Base-by-base conservation (phyloP, 2,888 invertebrate species). In the Himalopsyche tibetana region DNA sequence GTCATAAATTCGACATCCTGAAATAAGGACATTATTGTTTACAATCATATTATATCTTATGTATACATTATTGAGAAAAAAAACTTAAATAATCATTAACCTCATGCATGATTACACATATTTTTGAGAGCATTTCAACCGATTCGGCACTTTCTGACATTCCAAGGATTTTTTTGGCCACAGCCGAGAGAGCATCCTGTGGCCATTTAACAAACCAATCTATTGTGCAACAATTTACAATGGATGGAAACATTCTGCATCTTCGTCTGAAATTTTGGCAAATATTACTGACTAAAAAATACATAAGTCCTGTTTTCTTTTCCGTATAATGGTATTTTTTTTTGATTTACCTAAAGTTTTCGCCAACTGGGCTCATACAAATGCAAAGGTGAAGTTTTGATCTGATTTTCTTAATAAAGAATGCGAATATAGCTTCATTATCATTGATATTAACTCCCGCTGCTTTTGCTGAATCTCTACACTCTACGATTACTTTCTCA, bases 161-260 rank as follows among this genome's bases (percentile, higher is more conserved):
- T 56, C 93, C 92, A 56, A 98, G 94, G 83, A 96, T 94, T 88
- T 95, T 96, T 85, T 95, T 91, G 0, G 98, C 97, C 0, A 97
- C 98, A 0, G 97, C 97, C 19, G 96, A 93, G 84, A 98, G 92
- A 17, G 98, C 98, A 90, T 98, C 98, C 15, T 95, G 94, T 0
- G 98, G 98, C 98, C 98, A 98, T 90, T 97, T 97, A 2, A 96
- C 95, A 91, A 98, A 98, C 98, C 98, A 98, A 91, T 98, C 98
- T 86, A 98, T 98, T 0, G 98, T 98, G 90, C 98, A 98, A 90
- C 98, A 98, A 92, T 98, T 98, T 8, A 98, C 97, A 88, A 99
- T 92, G 0, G 98, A 98, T 0, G 98, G 99, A 91, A 98, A 99
- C 97, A 98, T 98, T 79, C 98, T 95, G 89, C 98, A 97, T 9